Evolutionary conservation across 2,888 invertebrate species (phyloP).

Genomic region (Embidobia sp.): DNA sequence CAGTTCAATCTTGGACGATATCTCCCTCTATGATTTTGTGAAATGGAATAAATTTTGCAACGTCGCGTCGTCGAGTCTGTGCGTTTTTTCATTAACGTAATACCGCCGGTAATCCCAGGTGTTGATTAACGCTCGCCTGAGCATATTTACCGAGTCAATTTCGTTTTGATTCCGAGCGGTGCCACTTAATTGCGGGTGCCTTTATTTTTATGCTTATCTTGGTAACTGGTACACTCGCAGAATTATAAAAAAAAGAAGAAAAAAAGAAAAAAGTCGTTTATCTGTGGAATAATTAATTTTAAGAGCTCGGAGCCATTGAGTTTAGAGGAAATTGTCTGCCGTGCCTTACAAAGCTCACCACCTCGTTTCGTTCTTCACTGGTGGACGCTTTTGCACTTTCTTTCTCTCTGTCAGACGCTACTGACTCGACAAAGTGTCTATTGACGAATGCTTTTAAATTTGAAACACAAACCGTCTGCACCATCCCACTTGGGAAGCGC

Average conservation of each 20-base stretch:
- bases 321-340: conserved; percentile 78
- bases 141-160: conserved; percentile 1
- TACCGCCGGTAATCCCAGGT: conserved; percentile 1
- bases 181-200: conserved; percentile 16
- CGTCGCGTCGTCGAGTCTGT: background rate
- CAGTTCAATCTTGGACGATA: conserved; percentile 35
- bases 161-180: conserved; percentile 7
- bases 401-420: conserved; percentile 60
- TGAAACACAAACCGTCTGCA: conserved; percentile 79
- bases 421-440: conserved; percentile 74
- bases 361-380: conserved; percentile 63
- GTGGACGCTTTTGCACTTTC: conserved; percentile 52
- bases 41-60: conserved; percentile 28
- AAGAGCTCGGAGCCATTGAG: conserved; percentile 76
- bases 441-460: conserved; percentile 81
- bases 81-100: conserved; percentile 14
- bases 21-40: conserved; percentile 31
- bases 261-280: conserved; percentile 77
- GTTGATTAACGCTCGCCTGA: conserved; percentile 6
- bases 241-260: no score
- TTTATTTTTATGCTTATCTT: conserved; percentile 33
- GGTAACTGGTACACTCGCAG: conserved; percentile 24
- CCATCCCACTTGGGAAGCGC: conserved; percentile 61
- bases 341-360: conserved; percentile 76
- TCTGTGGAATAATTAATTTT: conserved; percentile 77